A percentile compares a stretch with the other conserved stretches of the same genome.
phyloP scores from a whole-genome alignment of 2,113 vertebrate genomes.

The Leptobrachium leishanense region DNA sequence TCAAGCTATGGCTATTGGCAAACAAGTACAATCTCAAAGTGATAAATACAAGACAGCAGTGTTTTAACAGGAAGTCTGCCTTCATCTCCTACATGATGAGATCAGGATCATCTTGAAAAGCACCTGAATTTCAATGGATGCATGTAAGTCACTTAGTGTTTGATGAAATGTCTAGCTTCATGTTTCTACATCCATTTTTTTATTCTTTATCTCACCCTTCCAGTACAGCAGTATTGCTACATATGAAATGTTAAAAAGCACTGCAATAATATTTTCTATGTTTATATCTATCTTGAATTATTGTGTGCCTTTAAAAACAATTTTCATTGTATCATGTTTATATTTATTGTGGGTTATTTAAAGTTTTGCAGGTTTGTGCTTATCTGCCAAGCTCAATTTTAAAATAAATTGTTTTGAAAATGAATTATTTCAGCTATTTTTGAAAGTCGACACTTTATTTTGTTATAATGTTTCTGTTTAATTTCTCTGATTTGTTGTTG shows the following conservation, averaged over 20 bases:
- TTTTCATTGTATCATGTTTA: too few relatives aligned
- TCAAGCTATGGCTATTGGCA: neutral
- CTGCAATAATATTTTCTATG: too few relatives aligned
- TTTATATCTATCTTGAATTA: too few relatives aligned
- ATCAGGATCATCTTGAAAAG: conserved; percentile 31
- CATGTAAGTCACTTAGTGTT: conserved; percentile 29
- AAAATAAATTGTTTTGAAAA: too few relatives aligned
- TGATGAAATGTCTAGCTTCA: neutral
- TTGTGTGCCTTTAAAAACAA: too few relatives aligned
- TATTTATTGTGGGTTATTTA: too few relatives aligned
- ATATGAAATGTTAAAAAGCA: neutral
- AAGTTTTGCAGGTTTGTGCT: too few relatives aligned
- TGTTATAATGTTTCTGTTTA: too few relatives aligned
- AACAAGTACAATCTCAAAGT: conserved; percentile 34
- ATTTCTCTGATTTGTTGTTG: too few relatives aligned
- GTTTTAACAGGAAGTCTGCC: conserved; percentile 37
- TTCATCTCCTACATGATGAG: conserved; percentile 25
- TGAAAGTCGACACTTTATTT: too few relatives aligned
- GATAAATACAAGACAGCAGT: conserved; percentile 35
- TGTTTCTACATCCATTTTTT: neutral
- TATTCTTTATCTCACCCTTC: neutral
- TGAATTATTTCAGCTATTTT: too few relatives aligned
- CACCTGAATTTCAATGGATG: conserved; percentile 25
- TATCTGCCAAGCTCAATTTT: too few relatives aligned
- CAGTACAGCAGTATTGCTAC: neutral